phyloP scores from a whole-genome alignment of 1,140 invertebrate species.

The Drosophila carrolli region DNA sequence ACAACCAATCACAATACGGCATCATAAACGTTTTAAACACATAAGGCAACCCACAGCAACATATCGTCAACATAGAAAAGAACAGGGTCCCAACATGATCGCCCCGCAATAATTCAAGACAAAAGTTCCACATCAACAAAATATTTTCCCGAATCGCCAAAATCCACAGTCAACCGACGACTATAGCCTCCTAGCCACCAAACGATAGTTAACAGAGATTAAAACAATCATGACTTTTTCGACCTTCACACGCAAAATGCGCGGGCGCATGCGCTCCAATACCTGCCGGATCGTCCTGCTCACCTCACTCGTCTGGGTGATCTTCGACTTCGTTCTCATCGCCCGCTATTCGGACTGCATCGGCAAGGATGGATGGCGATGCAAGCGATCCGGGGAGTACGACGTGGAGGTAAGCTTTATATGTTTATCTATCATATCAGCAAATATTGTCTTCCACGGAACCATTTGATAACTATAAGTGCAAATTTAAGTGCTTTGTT shows the following conservation, averaged over 20 bases:
- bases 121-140: constrained; percentile 8
- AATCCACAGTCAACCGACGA: neutral
- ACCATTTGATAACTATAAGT: no score
- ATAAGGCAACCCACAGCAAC: constrained; percentile 30
- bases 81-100: constrained; percentile 38
- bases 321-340: constrained; percentile 95
- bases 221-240: constrained; percentile 69
- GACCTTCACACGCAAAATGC: constrained; percentile 89
- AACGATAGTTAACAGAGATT: constrained; percentile 28
- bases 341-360: constrained; percentile 97
- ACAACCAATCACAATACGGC: constrained; percentile 25
- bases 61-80: constrained; percentile 39
- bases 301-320: constrained; percentile 97
- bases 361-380: constrained; percentile 89
- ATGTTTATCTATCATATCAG: no score
- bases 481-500: no score
- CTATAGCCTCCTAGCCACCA: neutral
- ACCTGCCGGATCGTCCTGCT: constrained; percentile 97
- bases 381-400: constrained; percentile 86
- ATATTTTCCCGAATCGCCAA: constrained; percentile 3
- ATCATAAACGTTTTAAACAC: constrained; percentile 31
- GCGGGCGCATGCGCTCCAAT: constrained; percentile 94
- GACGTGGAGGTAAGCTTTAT: constrained; percentile 83
- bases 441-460: no score
- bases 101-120: constrained; percentile 5